Evolutionary conservation across 92 coral and sea anemone species (phyloP).

Genomic region (Zoanthus sansibaricus): DNA sequence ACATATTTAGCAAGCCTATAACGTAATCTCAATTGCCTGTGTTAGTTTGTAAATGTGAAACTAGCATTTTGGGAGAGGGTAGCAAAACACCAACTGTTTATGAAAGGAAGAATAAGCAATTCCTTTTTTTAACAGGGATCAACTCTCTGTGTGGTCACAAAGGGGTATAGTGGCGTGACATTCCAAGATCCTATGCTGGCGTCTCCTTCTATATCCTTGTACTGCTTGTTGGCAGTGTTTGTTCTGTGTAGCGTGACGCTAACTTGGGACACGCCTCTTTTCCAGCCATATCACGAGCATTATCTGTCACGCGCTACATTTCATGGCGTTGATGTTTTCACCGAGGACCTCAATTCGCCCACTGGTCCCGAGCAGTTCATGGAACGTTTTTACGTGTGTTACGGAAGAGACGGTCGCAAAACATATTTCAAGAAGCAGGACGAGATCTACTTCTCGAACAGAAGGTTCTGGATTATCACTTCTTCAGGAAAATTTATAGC

Average conservation of each 20-base stretch:
- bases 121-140: neutral
- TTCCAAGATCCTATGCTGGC: slow-evolving; percentile 56
- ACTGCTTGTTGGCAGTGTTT: slow-evolving; percentile 86
- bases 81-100: no score
- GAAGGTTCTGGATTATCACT: slow-evolving; percentile 94
- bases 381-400: slow-evolving; percentile 95
- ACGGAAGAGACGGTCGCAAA: slow-evolving; percentile 95
- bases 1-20: no score
- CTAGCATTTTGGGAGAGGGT: no score
- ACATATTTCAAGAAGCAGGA: slow-evolving; percentile 95
- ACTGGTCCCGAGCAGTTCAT: slow-evolving; percentile 94
- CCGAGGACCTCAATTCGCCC: slow-evolving; percentile 91
- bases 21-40: no score
- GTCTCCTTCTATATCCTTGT: slow-evolving; percentile 71
- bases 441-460: slow-evolving; percentile 91
- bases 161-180: slow-evolving; percentile 57
- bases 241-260: slow-evolving; percentile 95
- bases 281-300: slow-evolving; percentile 95
- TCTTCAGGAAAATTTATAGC: slow-evolving; percentile 93
- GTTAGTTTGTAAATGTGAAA: no score
- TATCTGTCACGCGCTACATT: slow-evolving; percentile 89
- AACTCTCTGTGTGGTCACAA: neutral
- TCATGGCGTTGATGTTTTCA: slow-evolving; percentile 96
- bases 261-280: slow-evolving; percentile 97
- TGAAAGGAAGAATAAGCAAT: no score